phyloP scores from a whole-genome alignment of 2,797 vertebrate genomes.

The Etheostoma nigrum region DNA sequence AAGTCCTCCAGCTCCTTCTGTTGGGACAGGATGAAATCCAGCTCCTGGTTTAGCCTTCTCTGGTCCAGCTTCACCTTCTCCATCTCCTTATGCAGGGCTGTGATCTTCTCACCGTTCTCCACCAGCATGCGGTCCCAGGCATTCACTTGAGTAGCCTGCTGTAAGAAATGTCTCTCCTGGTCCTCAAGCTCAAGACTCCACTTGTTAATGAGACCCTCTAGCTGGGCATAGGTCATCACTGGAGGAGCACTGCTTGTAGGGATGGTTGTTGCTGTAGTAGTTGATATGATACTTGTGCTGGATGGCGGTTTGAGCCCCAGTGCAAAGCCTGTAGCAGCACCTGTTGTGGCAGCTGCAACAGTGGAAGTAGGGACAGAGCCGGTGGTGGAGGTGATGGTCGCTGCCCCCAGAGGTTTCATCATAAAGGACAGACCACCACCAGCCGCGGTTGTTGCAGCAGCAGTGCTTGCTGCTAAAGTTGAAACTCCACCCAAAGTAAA shows the following conservation, averaged over 20 bases:
- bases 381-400: conserved; percentile 33
- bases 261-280: conserved; percentile 39
- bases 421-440: conserved; percentile 70
- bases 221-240: conserved; percentile 93
- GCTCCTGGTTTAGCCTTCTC: conserved; percentile 94
- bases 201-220: conserved; percentile 97
- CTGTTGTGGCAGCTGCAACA: conserved; percentile 57
- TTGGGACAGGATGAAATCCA: conserved; percentile 97
- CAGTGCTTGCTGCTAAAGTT: conserved; percentile 42
- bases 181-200: conserved; percentile 98
- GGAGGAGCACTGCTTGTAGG: conserved; percentile 71
- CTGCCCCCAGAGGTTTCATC: conserved; percentile 81
- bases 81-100: conserved; percentile 93
- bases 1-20: conserved; percentile 98
- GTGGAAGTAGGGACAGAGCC: conserved; percentile 41
- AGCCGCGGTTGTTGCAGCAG: conserved; percentile 58
- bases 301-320: conserved; percentile 79
- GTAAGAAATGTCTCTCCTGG: conserved; percentile 96
- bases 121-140: conserved; percentile 95
- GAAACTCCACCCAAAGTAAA: conserved; percentile 69
- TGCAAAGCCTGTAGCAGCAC: conserved; percentile 66
- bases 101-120: conserved; percentile 98
- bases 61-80: conserved; percentile 99
- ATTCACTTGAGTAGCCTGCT: conserved; percentile 97
- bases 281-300: conserved; percentile 27